phyloP scores from a whole-genome alignment of 2,888 invertebrate genomes.

The Steinernema carpocapsae region DNA sequence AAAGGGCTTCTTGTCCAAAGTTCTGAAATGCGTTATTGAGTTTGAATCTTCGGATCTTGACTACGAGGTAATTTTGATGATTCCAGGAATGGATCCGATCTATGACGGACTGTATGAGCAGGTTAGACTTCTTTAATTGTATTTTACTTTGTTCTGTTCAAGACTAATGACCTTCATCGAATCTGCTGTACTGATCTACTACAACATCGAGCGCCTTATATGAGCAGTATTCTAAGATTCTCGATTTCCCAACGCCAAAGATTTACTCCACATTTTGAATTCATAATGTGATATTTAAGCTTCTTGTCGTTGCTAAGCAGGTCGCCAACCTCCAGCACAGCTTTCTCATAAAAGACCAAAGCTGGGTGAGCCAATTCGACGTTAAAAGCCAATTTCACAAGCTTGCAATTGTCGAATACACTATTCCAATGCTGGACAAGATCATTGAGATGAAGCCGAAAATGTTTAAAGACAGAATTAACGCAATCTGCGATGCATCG shows the following conservation, averaged over 20 bases:
- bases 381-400: not conserved
- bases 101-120: not conserved
- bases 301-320: not conserved
- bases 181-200: not conserved
- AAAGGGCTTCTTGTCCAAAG: slow-evolving; percentile 10
- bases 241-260: not conserved
- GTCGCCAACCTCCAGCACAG: not conserved
- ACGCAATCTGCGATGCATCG: not conserved
- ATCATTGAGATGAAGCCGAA: not conserved
- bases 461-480: not conserved
- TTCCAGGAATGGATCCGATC: not conserved
- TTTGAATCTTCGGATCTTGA: not conserved
- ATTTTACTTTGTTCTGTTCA: not conserved
- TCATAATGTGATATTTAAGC: too few relatives aligned
- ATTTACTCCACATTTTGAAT: not conserved
- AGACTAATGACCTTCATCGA: not conserved
- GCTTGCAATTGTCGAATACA: not conserved
- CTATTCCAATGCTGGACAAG: not conserved
- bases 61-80: not conserved
- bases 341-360: not conserved
- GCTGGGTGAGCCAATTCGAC: not conserved
- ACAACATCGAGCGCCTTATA: not conserved
- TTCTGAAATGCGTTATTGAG: not conserved
- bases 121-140: not conserved
- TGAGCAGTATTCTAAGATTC: not conserved